Base-by-base conservation (phyloP, 1,140 invertebrate genomes). In the Ridgeia piscesae region DNA sequence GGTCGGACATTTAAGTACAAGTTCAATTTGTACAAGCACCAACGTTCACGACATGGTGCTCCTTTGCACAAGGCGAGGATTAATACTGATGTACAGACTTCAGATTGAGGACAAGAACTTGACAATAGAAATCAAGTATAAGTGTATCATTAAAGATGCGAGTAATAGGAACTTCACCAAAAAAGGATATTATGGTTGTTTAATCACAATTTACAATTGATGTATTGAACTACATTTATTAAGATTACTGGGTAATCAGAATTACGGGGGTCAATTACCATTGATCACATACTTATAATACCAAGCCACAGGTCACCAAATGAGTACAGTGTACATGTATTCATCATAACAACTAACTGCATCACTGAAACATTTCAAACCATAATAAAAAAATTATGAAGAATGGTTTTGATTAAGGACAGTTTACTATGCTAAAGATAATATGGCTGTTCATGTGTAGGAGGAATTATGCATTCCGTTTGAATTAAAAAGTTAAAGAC, bases 1-100 rank as follows among this genome's bases (percentile, higher is more conserved):
- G 89, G 89, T 42, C 89, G 89, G 34, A 90, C 17, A n/a, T 90
- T 90, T 90, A 34, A 42, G 34, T 90, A 90, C 89, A 90, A 34
- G 89, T 90, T 90, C 89, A 90, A 90, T 90, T 90, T 90, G 35
- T 90, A 90, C 89, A 34, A 90, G 31, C 89, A 90, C 31, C 89
- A 90, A 42, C 89, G 89, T 27, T 34, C 34, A 34, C 34, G 89
- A n/a, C 89, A 90, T 90, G 89, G 89, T 35, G 89, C 89, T 27
- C 34, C 89, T 77, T 77, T 77, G 58, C 58, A 77, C 58, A 77
- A 77, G 58, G 58, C 58, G 2, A 77, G 58, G 58, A 27, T 77
- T 77, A 31, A 21, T 4, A 77, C 58, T 77, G 58, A 77, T 21
- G 17, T 77, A 77, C 58, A 77, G 17, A 21, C 27, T 17, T 31